These are phyloP conservation scores for Hyles lineata DNA, from an alignment of 2,888 invertebrate genomes.

Conservation along the genomic window DNA sequence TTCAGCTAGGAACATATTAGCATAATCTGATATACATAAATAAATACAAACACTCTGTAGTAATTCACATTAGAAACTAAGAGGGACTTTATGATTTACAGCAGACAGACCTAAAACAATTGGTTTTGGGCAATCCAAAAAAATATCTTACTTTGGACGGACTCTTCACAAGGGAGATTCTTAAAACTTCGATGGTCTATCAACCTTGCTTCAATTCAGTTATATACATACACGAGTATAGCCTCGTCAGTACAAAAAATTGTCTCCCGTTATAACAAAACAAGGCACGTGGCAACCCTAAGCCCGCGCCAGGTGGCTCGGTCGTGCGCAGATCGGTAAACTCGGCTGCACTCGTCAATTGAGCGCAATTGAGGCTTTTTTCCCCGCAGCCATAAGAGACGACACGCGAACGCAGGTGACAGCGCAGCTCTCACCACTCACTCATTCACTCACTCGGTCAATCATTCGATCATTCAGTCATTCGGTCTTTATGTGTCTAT, in stretches of 20 bases:
- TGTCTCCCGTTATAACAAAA: slow-evolving; percentile 8
- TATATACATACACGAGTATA: no score
- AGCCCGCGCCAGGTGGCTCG: slow-evolving; percentile 64
- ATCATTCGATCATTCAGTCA: neutral
- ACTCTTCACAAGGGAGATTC: no score
- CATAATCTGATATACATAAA: no score
- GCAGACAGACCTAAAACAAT: no score
- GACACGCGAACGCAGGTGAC: slow-evolving; percentile 63
- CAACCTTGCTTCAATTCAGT: no score
- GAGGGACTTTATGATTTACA: no score
- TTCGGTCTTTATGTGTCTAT: neutral
- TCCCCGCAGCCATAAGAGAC: slow-evolving; percentile 70
- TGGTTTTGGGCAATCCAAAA: no score
- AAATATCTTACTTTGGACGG: no score
- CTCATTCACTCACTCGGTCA: slow-evolving; percentile 15
- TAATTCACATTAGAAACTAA: no score
- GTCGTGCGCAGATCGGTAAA: slow-evolving; percentile 71
- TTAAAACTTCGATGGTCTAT: no score
- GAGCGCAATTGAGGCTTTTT: slow-evolving; percentile 77
- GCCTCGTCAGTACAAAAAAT: neutral
- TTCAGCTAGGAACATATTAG: no score
- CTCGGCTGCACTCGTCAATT: slow-evolving; percentile 73
- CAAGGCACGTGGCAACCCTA: slow-evolving; percentile 46
- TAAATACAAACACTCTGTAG: no score
- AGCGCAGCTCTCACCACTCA: slow-evolving; percentile 24